Conservation (phyloP, 2,113 vertebrate species). For the Cynopterus brachyotis region DNA sequence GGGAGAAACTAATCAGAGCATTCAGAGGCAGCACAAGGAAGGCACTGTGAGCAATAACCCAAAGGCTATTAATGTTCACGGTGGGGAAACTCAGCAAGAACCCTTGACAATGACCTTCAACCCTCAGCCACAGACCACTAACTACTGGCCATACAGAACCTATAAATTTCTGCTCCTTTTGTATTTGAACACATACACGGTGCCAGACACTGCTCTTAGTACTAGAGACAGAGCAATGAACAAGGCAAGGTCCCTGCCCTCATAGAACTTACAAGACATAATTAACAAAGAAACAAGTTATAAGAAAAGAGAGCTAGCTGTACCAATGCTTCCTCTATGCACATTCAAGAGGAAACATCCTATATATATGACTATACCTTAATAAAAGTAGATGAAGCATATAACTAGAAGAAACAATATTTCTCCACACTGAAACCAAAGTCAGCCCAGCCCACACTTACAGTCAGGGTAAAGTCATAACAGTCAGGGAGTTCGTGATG, state of each 20-base stretch:
- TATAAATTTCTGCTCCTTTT: neutral
- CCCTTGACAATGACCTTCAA: neutral
- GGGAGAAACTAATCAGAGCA: neutral
- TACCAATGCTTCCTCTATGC: neutral
- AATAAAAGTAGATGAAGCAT: neutral
- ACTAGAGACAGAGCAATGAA: neutral
- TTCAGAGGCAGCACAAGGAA: neutral
- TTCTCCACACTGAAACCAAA: neutral
- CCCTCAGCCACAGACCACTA: neutral
- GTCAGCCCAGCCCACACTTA: conserved; percentile 72
- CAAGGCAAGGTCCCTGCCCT: neutral
- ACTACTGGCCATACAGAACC: neutral
- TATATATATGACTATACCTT: neutral
- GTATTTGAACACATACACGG: neutral
- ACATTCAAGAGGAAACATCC: neutral
- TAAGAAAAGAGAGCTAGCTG: neutral
- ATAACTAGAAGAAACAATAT: neutral
- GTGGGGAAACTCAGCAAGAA: neutral
- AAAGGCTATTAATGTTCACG: neutral
- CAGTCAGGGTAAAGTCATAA: conserved; percentile 91
- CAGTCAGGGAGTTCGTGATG: conserved; percentile 96
- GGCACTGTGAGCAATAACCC: neutral
- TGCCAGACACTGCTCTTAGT: neutral
- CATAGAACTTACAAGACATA: neutral
- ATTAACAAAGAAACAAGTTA: neutral